Percentiles rank a stretch among this genome's conserved stretches.
phyloP scores from a whole-genome alignment of 2,113 vertebrate species.

The Zosterops borbonicus region DNA sequence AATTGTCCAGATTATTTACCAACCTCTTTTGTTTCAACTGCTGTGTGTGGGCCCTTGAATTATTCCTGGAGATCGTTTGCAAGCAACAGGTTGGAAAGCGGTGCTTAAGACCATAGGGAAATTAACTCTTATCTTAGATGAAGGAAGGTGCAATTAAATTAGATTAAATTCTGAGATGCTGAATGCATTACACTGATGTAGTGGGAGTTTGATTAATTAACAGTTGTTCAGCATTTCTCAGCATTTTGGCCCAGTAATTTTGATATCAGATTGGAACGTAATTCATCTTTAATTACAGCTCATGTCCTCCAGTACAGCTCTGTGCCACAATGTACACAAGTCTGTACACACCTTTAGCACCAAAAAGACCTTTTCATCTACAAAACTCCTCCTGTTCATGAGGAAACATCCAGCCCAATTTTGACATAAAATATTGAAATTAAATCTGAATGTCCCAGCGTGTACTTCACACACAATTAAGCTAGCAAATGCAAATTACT shows the following conservation, averaged over 20 bases:
- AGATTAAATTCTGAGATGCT: slow-evolving; percentile 34
- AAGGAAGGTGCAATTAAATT: slow-evolving; percentile 18
- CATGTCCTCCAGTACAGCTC: not conserved
- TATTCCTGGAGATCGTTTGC: not conserved
- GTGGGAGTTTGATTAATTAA: slow-evolving; percentile 39
- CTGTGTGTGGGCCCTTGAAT: not conserved
- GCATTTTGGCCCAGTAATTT: slow-evolving; percentile 29
- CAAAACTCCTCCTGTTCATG: not conserved
- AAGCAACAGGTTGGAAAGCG: not conserved
- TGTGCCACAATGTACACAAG: not conserved
- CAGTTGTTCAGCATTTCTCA: slow-evolving; percentile 6
- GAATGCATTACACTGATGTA: slow-evolving; percentile 12
- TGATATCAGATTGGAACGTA: not conserved
- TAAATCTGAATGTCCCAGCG: not conserved
- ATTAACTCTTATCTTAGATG: slow-evolving; percentile 34
- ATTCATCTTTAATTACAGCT: slow-evolving; percentile 50
- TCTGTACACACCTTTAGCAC: not conserved
- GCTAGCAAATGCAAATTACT: not conserved
- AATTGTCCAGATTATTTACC: not conserved
- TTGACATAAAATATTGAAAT: slow-evolving; percentile 10
- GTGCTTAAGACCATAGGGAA: slow-evolving; percentile 6
- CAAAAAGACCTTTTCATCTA: not conserved
- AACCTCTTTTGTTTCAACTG: not conserved
- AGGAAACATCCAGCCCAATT: not conserved
- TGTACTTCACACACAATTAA: slow-evolving; percentile 14